Evolutionary conservation across 2,888 invertebrate genomes (phyloP).

Genomic region (Marronus borbonicus): DNA sequence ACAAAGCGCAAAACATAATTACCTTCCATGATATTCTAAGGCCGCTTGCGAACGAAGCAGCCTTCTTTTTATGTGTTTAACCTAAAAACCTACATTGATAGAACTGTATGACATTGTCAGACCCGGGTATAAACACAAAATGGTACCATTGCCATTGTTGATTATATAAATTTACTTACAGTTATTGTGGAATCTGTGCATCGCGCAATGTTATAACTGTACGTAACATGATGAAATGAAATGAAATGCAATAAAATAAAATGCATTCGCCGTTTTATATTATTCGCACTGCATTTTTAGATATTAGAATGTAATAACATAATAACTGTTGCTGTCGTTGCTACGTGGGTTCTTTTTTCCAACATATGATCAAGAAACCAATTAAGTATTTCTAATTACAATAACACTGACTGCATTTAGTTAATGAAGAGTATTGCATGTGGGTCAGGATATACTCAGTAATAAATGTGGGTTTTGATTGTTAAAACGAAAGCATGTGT

Average conservation of each 20-base stretch:
- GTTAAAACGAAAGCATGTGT: slow-evolving; percentile 22
- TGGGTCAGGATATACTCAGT: slow-evolving; percentile 32
- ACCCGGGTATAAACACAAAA: slow-evolving; percentile 34
- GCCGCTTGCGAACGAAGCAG: slow-evolving; percentile 37
- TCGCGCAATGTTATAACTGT: slow-evolving; percentile 28
- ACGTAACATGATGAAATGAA: slow-evolving; percentile 36
- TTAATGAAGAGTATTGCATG: slow-evolving; percentile 34
- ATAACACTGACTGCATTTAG: not conserved
- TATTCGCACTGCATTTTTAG: slow-evolving; percentile 31
- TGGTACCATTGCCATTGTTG: slow-evolving; percentile 40
- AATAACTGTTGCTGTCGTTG: too few relatives aligned
- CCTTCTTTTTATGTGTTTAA: slow-evolving; percentile 46
- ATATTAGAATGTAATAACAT: slow-evolving; percentile 8
- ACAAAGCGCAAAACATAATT: slow-evolving; percentile 37
- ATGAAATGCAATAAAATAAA: slow-evolving; percentile 35
- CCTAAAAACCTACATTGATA: slow-evolving; percentile 48
- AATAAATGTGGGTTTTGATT: slow-evolving; percentile 32
- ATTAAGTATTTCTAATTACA: slow-evolving; percentile 17
- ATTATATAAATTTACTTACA: slow-evolving; percentile 44
- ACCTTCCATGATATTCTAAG: slow-evolving; percentile 42
- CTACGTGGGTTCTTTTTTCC: not conserved
- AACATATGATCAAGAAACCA: slow-evolving; percentile 23
- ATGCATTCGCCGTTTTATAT: slow-evolving; percentile 25
- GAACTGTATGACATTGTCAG: slow-evolving; percentile 42
- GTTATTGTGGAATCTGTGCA: slow-evolving; percentile 21